phyloP scores from a whole-genome alignment of 2,113 vertebrate species.

The Chloropsis cyanopogon region DNA sequence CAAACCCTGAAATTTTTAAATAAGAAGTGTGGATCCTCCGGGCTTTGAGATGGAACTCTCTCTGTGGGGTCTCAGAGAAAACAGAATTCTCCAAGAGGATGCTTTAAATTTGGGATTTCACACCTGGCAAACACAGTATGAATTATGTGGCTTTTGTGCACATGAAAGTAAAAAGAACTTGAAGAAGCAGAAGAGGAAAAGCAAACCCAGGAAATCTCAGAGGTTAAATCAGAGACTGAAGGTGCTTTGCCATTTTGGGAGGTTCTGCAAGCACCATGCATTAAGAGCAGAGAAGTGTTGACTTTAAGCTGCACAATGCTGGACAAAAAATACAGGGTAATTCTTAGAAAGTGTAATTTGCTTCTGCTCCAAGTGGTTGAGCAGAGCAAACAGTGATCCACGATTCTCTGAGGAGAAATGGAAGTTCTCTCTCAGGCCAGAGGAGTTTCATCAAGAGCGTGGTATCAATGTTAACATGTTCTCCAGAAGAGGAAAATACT shows the following conservation, averaged over 20 bases:
- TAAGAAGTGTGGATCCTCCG: accelerated
- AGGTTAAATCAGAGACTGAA: background rate
- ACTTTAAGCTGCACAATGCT: background rate
- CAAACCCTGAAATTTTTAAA: background rate
- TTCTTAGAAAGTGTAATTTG: background rate
- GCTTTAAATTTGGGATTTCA: background rate
- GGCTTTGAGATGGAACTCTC: background rate
- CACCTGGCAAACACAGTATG: background rate
- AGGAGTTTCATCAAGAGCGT: background rate
- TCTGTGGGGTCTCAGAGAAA: background rate
- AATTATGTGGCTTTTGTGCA: background rate
- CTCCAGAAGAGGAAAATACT: background rate
- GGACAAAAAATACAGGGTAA: background rate
- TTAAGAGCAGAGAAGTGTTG: background rate
- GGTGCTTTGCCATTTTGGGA: background rate
- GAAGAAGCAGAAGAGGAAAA: background rate
- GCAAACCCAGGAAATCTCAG: background rate
- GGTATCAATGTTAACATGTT: background rate
- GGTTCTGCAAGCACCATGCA: background rate
- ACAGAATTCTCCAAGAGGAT: background rate
- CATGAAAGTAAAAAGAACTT: background rate
- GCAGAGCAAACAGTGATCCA: background rate
- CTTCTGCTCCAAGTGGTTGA: background rate
- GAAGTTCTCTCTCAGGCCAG: background rate
- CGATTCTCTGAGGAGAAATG: background rate